These are phyloP conservation scores for Chiloscyllium punctatum DNA, from an alignment of 2,797 vertebrate species.

Conservation along the genomic window DNA sequence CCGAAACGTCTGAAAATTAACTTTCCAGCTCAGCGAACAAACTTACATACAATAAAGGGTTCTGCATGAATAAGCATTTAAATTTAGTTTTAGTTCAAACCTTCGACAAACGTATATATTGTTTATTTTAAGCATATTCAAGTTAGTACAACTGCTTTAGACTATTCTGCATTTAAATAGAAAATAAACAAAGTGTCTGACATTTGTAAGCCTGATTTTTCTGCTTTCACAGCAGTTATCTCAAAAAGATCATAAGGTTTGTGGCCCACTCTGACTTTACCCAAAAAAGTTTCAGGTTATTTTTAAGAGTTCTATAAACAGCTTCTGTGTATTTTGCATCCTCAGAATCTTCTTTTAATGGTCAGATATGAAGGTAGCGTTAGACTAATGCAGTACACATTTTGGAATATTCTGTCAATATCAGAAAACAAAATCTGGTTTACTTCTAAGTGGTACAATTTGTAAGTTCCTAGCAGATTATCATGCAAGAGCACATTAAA, in stretches of 20 bases:
- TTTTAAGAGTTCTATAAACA: not conserved
- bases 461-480: not conserved
- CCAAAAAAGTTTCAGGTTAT: not conserved
- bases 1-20: too few relatives aligned
- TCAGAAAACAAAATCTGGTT: not conserved
- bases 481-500: not conserved
- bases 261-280: not conserved
- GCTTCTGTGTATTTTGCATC: not conserved
- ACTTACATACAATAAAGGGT: too few relatives aligned
- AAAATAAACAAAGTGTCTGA: too few relatives aligned
- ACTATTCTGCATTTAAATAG: too few relatives aligned
- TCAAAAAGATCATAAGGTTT: not conserved
- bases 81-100: too few relatives aligned
- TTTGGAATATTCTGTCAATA: not conserved
- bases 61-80: too few relatives aligned
- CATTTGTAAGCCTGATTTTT: too few relatives aligned
- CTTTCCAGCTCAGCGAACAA: too few relatives aligned
- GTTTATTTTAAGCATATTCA: too few relatives aligned
- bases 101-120: too few relatives aligned
- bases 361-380: not conserved
- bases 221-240: not conserved
- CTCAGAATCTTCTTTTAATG: not conserved
- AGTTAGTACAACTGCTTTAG: too few relatives aligned
- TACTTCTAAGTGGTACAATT: not conserved
- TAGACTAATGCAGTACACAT: not conserved